Evolutionary conservation across 2,888 invertebrate genomes (phyloP).

Genomic region (Lepidochrysops patricia): DNA sequence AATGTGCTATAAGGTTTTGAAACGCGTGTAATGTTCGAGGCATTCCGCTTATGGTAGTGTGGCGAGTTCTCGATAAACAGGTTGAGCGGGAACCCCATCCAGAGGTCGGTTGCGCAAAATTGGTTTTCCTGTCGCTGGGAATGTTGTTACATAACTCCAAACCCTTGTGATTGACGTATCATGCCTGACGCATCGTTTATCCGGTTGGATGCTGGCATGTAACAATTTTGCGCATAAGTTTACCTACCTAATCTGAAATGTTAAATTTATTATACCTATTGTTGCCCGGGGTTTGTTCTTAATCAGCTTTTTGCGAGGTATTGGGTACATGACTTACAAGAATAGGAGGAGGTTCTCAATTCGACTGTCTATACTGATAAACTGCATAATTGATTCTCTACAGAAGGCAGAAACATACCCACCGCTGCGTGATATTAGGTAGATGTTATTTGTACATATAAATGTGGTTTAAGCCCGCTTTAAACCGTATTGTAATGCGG

Average conservation of each 20-base stretch:
- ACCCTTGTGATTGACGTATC: conserved; percentile 1
- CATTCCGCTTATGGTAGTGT: conserved; percentile 16
- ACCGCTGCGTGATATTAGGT: not conserved
- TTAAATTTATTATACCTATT: too few relatives aligned
- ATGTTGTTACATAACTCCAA: conserved; percentile 19
- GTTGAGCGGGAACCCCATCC: conserved; percentile 58
- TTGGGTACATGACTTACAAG: too few relatives aligned
- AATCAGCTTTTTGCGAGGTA: too few relatives aligned
- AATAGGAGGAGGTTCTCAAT: too few relatives aligned
- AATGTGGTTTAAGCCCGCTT: not conserved
- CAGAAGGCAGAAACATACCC: not conserved
- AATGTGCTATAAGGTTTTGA: conserved; percentile 10
- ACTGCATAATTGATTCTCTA: too few relatives aligned
- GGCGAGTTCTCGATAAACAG: conserved; percentile 43
- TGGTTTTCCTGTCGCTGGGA: conserved; percentile 46
- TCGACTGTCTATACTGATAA: too few relatives aligned
- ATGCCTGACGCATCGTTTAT: not conserved
- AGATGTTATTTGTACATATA: not conserved
- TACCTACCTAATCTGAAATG: too few relatives aligned
- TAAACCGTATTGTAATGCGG: not conserved
- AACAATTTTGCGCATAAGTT: too few relatives aligned
- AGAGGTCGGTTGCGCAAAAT: conserved; percentile 62
- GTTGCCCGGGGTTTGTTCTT: too few relatives aligned
- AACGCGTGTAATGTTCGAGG: not conserved
- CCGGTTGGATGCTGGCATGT: not conserved